Evolutionary conservation across 2,797 vertebrate genomes (phyloP).

Genomic region (Martes flavigula): DNA sequence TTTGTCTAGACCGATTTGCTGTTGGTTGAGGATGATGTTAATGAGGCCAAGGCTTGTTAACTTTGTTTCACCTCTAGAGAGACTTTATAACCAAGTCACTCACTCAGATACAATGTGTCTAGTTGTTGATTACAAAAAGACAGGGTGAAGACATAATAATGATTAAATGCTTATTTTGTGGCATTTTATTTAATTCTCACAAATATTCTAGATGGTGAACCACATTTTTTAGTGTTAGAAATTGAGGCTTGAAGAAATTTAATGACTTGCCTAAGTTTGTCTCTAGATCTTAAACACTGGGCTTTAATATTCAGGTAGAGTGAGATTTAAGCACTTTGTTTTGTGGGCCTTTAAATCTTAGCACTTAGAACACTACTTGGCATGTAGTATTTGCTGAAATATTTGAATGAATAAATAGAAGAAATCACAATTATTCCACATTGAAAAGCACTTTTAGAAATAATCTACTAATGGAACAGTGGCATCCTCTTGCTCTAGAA

Average conservation of each 20-base stretch:
- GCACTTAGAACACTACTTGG: background rate
- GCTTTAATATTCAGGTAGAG: slow-evolving; percentile 25
- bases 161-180: slow-evolving; percentile 1
- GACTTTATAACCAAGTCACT: slow-evolving; percentile 36
- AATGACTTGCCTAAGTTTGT: slow-evolving; percentile 11
- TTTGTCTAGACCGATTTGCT: background rate
- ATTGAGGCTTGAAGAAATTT: slow-evolving; percentile 24
- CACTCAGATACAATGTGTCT: background rate
- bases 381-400: background rate
- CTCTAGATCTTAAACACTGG: background rate
- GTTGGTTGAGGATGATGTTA: background rate
- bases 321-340: background rate
- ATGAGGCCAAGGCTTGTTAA: background rate
- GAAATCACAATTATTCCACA: background rate
- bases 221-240: slow-evolving; percentile 4
- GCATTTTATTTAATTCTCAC: background rate
- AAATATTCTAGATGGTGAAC: background rate
- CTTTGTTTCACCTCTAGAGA: slow-evolving; percentile 40
- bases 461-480: background rate
- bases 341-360: background rate
- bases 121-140: slow-evolving; percentile 9
- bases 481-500: background rate
- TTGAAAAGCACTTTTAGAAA: slow-evolving; percentile 23
- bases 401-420: background rate
- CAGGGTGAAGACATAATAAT: background rate